Evolutionary conservation across 2,888 invertebrate genomes (phyloP).

Genomic region (Lycocerus yunnanus): DNA sequence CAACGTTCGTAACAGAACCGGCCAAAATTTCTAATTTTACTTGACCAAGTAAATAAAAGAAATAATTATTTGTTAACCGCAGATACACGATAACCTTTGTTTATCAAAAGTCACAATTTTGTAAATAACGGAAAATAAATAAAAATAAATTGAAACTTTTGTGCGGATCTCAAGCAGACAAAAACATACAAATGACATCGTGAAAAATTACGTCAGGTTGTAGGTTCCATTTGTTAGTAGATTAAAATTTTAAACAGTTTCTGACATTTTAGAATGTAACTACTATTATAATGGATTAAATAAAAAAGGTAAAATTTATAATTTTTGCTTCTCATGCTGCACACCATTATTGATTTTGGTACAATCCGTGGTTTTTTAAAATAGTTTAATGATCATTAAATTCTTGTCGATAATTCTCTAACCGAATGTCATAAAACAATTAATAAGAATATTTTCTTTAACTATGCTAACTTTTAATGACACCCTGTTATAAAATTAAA

Average conservation of each 20-base stretch:
- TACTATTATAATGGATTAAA: not conserved
- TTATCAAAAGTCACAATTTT: slow-evolving; percentile 14
- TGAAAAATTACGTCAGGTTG: not conserved
- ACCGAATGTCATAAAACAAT: too few relatives aligned
- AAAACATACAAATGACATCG: not conserved
- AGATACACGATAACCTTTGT: slow-evolving; percentile 7
- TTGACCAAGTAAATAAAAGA: slow-evolving; percentile 13
- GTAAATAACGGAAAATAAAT: slow-evolving; percentile 16
- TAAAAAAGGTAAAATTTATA: not conserved
- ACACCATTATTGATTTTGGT: not conserved
- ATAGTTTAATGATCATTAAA: not conserved
- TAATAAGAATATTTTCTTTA: not conserved
- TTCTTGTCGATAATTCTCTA: not conserved
- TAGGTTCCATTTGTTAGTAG: not conserved
- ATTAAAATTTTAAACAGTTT: not conserved
- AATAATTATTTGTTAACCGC: slow-evolving; percentile 4
- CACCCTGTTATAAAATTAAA: not conserved
- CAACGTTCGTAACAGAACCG: not conserved
- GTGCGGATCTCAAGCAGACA: not conserved
- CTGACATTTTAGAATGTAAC: not conserved
- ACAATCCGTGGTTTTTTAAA: not conserved
- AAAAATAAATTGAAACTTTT: slow-evolving; percentile 2
- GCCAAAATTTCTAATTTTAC: slow-evolving; percentile 1
- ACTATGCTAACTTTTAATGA: not conserved
- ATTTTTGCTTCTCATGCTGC: too few relatives aligned